Conservation (phyloP, 2,113 vertebrate species). For the Excalfactoria chinensis region DNA sequence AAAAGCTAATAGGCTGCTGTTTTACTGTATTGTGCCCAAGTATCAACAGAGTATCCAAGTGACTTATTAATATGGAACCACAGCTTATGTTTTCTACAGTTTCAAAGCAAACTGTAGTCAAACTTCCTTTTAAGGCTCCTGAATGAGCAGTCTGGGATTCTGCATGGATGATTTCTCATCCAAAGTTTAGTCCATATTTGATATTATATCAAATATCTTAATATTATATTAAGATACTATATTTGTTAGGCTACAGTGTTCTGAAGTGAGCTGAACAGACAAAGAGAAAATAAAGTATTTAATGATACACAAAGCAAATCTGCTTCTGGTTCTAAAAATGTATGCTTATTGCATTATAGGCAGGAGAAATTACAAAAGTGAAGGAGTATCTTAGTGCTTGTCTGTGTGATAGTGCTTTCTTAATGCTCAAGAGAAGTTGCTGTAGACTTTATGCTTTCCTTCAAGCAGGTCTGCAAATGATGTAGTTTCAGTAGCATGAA, state of each 20-base stretch:
- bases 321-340: background rate
- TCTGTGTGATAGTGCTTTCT: background rate
- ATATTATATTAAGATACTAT: background rate
- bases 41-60: background rate
- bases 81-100: background rate
- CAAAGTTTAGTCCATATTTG: background rate
- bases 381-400: background rate
- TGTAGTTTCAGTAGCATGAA: background rate
- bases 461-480: background rate
- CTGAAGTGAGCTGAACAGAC: background rate
- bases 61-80: background rate
- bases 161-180: background rate
- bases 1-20: background rate
- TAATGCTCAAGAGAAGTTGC: background rate
- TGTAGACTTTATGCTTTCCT: background rate
- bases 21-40: background rate
- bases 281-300: background rate
- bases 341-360: background rate
- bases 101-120: conserved; percentile 21
- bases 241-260: background rate
- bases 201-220: too few species aligned
- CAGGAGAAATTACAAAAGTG: background rate
- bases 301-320: background rate
- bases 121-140: background rate
- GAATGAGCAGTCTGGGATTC: background rate